Evolutionary conservation across 2,888 invertebrate species (phyloP).

Genomic region (Notodonta ziczac): DNA sequence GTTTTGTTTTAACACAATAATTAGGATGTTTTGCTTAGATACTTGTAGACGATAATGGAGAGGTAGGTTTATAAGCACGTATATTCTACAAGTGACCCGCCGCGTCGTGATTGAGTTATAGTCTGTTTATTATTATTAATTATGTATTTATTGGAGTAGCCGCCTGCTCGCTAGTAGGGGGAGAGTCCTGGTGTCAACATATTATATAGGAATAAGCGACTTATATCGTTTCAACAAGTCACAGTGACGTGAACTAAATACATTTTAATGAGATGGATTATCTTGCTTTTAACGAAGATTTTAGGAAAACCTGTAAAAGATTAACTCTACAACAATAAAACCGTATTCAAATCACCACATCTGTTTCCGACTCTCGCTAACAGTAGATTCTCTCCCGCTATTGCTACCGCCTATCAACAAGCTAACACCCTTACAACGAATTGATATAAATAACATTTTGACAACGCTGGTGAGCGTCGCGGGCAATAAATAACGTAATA

Average conservation of each 20-base stretch:
- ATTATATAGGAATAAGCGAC: slow-evolving; percentile 1
- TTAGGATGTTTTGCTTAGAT: not conserved
- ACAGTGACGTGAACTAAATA: too few relatives aligned
- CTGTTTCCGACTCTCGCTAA: not conserved
- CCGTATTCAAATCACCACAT: too few relatives aligned
- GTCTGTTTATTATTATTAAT: slow-evolving; percentile 71
- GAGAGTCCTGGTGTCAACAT: slow-evolving; percentile 1
- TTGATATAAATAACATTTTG: slow-evolving; percentile 70
- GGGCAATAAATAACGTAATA: slow-evolving; percentile 51
- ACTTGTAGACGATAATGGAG: not conserved
- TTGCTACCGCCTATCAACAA: slow-evolving; percentile 33
- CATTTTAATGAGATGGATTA: too few relatives aligned
- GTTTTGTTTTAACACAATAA: slow-evolving; percentile 2
- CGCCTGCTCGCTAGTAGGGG: slow-evolving; percentile 36
- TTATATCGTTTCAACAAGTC: too few relatives aligned
- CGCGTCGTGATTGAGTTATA: slow-evolving; percentile 55
- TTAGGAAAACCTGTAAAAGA: too few relatives aligned
- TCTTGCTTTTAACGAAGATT: too few relatives aligned
- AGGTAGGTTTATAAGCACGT: not conserved
- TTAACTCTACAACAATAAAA: too few relatives aligned
- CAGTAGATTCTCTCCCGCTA: slow-evolving; percentile 5
- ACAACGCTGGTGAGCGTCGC: slow-evolving; percentile 53
- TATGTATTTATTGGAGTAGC: slow-evolving; percentile 65
- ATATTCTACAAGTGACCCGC: slow-evolving; percentile 22
- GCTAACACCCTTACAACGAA: slow-evolving; percentile 28